phyloP scores from a whole-genome alignment of 1,140 invertebrate species.

The Drosophila mauritiana region DNA sequence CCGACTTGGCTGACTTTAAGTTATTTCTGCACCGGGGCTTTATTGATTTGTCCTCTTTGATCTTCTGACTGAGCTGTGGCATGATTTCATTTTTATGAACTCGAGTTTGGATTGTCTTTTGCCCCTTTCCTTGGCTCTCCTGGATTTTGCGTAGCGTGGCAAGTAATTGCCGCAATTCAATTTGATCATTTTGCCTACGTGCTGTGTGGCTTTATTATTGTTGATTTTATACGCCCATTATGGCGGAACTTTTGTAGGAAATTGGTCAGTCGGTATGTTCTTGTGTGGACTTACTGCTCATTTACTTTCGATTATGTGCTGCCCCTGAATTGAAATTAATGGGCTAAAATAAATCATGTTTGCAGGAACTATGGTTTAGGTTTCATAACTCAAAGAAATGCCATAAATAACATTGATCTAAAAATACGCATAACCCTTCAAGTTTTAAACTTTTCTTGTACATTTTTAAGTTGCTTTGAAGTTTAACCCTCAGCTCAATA shows the following conservation, averaged over 20 bases:
- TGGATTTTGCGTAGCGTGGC: conserved; percentile 76
- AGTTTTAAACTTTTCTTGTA: background rate
- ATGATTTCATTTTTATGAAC: conserved; percentile 84
- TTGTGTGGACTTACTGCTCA: conserved; percentile 17
- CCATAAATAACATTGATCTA: conserved; percentile 1
- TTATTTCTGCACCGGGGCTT: conserved; percentile 67
- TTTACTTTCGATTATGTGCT: conserved; percentile 40
- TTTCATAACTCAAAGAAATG: background rate
- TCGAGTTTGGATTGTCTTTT: conserved; percentile 63
- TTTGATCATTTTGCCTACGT: conserved; percentile 74
- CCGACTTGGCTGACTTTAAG: conserved; percentile 72
- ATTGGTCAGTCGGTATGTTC: conserved; percentile 8
- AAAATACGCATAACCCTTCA: background rate
- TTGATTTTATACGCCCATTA: conserved; percentile 42
- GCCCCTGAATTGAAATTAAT: conserved; percentile 36
- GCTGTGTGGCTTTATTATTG: conserved; percentile 66
- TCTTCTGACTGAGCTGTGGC: conserved; percentile 79
- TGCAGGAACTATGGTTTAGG: background rate
- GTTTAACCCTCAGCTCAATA: no score
- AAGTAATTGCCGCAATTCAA: conserved; percentile 82
- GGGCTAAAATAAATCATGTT: conserved; percentile 17
- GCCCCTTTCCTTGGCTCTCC: conserved; percentile 13
- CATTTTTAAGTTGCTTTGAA: background rate
- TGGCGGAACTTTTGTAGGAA: conserved; percentile 26
- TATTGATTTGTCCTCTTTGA: conserved; percentile 84